Base-by-base conservation (phyloP, 2,888 invertebrate genomes). In the Hydropsyche betteni region DNA sequence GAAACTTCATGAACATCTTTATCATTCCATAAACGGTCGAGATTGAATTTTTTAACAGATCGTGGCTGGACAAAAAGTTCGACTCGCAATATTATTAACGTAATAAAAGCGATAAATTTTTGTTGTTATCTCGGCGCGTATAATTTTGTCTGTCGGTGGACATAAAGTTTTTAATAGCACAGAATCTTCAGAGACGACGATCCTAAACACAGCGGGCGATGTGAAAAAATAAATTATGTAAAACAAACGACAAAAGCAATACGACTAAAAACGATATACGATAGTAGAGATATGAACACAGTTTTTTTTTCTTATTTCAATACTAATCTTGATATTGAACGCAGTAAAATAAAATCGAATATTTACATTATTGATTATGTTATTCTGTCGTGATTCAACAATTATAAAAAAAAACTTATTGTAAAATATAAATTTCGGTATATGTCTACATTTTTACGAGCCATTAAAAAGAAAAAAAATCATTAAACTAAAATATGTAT, bases 141-240 rank as follows among this genome's bases (percentile, higher is more conserved):
- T 58, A 58, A 58, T 58, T 58, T 58, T 58, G 24, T 58, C 36
- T 10, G 12, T 44, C 10, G 12, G 36, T 64, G 34, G 36, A 64
- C 64, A 34, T 64, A 33, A 64, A 64, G 64, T 55, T 64, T 64
- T 64, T 64, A 64, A 64, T 64, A 36, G 64, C 64, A 34, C 64
- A 64, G 16, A 58, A 58, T 58, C 58, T 64, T 34, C 64, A 36
- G 64, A 36, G 64, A 36, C 64, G 64, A 64, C 36, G 36, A 64
- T 64, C 64, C 64, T 34, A n/a, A 64, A 4, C 64, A 12, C 64
- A 36, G 64, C 64, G 34, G 64, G 64, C 12, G 34, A 33, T 36
- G 8, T 36, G 64, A 64, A 64, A 64, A 64, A 64, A 64, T 64
- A 64, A 64, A 36, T 64, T 64, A 64, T 64, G 64, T 64, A 64